Evolutionary conservation across 2,113 vertebrate species (phyloP).

Genomic region (Onychostruthus taczanowskii): DNA sequence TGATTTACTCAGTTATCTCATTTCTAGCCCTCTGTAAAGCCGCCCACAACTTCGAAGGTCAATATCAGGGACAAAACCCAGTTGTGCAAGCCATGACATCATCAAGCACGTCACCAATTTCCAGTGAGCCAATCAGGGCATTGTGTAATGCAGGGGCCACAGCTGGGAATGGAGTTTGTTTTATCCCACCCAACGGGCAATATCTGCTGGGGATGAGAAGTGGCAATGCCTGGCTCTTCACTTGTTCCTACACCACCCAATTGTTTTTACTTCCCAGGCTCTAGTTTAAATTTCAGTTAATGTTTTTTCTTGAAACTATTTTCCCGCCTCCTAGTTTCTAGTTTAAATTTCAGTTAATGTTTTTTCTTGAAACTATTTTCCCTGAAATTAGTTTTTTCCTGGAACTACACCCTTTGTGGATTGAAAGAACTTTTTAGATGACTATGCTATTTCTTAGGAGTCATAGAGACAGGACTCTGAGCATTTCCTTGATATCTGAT

Average conservation of each 20-base stretch:
- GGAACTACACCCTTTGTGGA: accelerated
- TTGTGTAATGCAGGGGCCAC: not conserved
- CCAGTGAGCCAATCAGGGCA: not conserved
- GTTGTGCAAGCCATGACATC: not conserved
- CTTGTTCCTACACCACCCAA: not conserved
- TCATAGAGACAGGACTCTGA: not conserved
- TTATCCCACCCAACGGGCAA: not conserved
- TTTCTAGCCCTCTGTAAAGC: not conserved
- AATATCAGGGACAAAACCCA: not conserved
- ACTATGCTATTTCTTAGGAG: not conserved
- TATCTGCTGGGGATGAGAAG: not conserved
- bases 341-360: too few species aligned
- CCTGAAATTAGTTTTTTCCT: not conserved
- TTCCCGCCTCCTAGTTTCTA: not conserved
- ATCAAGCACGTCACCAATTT: not conserved
- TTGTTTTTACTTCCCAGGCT: not conserved
- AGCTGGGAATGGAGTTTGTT: not conserved
- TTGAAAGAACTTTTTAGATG: not conserved
- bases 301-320: not conserved
- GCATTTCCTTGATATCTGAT: not conserved
- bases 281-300: not conserved
- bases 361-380: not conserved
- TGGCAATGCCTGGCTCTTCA: not conserved
- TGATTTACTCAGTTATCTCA: not conserved
- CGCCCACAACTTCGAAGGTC: not conserved